phyloP scores from a whole-genome alignment of 2,888 invertebrate genomes.

The Drosophila lutescens region DNA sequence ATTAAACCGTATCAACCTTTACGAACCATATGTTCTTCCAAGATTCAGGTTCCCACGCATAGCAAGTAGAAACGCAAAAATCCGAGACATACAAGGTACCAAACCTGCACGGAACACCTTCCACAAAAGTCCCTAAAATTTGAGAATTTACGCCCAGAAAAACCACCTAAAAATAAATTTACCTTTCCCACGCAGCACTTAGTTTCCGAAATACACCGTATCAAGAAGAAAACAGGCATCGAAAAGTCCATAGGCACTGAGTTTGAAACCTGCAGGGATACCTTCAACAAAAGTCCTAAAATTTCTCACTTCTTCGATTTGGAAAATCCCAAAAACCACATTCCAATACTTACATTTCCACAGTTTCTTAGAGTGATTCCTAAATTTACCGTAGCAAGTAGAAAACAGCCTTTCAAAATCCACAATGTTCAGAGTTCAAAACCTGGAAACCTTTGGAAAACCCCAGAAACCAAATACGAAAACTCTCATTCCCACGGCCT shows the following conservation, averaged over 20 bases:
- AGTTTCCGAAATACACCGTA: background rate
- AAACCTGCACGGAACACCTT: constrained; percentile 2
- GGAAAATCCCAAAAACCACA: no score
- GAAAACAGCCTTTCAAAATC: background rate
- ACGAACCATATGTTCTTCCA: constrained; percentile 1
- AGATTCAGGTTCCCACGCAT: constrained; percentile 29
- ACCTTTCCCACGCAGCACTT: background rate
- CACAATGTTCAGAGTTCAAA: no score
- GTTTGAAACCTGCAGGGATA: background rate
- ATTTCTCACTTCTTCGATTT: no score
- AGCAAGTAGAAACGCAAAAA: constrained; percentile 16
- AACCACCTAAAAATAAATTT: background rate
- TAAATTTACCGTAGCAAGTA: background rate
- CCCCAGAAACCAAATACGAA: background rate
- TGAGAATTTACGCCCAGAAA: background rate
- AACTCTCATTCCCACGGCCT: background rate
- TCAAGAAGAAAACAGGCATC: background rate
- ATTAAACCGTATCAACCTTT: constrained; percentile 7
- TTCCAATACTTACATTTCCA: no score
- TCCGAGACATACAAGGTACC: background rate
- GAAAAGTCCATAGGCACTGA: background rate
- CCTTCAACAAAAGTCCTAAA: constrained; percentile 1
- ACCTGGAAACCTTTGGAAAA: constrained; percentile 7
- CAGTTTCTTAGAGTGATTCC: no score
- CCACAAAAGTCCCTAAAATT: background rate